Conservation (phyloP, 2,888 invertebrate genomes). For the Meghimatium bilineatum region DNA sequence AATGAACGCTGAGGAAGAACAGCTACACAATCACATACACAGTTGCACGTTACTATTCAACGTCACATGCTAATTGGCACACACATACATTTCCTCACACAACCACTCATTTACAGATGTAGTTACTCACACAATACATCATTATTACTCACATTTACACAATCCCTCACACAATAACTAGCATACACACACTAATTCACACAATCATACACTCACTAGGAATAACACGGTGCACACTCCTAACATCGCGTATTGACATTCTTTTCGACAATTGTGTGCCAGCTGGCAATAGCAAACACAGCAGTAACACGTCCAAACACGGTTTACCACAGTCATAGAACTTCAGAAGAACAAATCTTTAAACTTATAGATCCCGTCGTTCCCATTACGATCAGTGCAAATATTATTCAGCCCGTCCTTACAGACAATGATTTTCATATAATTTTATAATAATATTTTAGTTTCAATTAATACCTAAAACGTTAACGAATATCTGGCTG, state of each 20-base stretch:
- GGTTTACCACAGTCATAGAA: not conserved
- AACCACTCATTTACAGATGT: not conserved
- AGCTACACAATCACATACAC: not conserved
- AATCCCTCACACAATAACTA: not conserved
- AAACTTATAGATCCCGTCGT: not conserved
- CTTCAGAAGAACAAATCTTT: not conserved
- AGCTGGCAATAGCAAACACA: constrained; percentile 3
- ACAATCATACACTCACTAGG: not conserved
- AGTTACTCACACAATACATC: not conserved
- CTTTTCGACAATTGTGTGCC: constrained; percentile 13
- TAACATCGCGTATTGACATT: not conserved
- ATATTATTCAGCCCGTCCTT: not conserved
- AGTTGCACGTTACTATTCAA: not conserved
- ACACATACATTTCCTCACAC: not conserved
- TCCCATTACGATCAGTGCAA: not conserved
- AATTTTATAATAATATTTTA: not conserved
- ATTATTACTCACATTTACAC: not conserved
- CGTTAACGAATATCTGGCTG: not conserved
- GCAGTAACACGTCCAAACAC: not conserved
- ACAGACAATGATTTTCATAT: not conserved
- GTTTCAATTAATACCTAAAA: not conserved
- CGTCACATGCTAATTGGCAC: not conserved
- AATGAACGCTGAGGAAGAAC: no score
- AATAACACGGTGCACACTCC: not conserved
- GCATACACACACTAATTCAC: not conserved